phyloP scores from a whole-genome alignment of 2,797 vertebrate species.

The Alcedo quadribrachys region DNA sequence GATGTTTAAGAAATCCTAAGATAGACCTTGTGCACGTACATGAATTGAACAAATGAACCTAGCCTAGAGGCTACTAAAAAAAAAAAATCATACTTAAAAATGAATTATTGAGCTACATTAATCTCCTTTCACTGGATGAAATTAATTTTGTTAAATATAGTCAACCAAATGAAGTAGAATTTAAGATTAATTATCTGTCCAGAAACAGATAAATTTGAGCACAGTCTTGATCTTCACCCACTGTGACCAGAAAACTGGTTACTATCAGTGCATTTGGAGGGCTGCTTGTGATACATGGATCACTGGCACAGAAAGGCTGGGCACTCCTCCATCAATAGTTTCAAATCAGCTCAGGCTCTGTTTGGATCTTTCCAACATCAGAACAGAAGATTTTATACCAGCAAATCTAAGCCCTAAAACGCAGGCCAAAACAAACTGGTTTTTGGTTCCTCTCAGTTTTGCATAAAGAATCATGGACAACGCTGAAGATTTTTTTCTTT shows the following conservation, averaged over 20 bases:
- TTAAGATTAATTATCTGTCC: background rate
- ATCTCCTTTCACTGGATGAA: background rate
- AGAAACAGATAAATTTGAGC: background rate
- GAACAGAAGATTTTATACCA: background rate
- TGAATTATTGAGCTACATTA: background rate
- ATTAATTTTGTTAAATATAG: background rate
- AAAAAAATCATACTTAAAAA: background rate
- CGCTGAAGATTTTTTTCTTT: background rate
- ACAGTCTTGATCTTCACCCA: background rate
- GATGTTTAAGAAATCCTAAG: background rate
- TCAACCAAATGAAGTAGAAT: background rate
- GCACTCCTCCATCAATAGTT: background rate
- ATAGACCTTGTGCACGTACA: background rate
- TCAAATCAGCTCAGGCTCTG: background rate
- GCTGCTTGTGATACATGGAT: background rate
- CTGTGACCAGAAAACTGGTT: background rate
- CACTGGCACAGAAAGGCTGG: background rate
- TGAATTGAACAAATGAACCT: background rate
- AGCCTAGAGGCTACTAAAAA: background rate
- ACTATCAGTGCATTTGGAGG: background rate
- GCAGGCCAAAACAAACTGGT: background rate
- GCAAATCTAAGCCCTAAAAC: background rate
- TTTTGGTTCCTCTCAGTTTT: background rate
- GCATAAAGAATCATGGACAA: background rate
- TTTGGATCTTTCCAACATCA: background rate